These are phyloP conservation scores for Phocides pigmalion DNA, from an alignment of 1,140 invertebrate genomes.

Conservation along the genomic window DNA sequence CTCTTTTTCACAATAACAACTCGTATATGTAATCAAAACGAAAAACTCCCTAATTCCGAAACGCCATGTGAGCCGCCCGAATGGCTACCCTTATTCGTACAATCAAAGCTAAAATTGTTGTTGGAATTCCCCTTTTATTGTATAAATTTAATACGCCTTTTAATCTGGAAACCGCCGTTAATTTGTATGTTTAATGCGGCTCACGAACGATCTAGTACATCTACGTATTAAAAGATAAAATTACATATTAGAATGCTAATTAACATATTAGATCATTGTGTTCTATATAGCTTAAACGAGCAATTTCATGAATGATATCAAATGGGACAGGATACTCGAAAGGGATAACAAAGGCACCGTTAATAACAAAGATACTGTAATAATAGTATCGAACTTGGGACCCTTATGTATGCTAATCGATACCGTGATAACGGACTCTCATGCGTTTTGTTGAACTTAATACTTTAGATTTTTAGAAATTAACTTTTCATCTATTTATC, in stretches of 20 bases:
- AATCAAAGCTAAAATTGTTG: conserved; percentile 35
- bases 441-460: no score
- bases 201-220: conserved; percentile 2
- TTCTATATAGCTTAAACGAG: no score
- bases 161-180: conserved; percentile 26
- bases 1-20: conserved; percentile 5
- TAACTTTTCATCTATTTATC: no score
- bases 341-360: no score
- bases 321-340: no score
- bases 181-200: conserved; percentile 19
- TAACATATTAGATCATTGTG: no score
- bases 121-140: conserved; percentile 32
- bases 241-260: background rate
- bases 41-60: conserved; percentile 20
- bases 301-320: no score
- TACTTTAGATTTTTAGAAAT: no score
- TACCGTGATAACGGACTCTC: no score
- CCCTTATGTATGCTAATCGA: no score
- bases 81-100: conserved; percentile 30
- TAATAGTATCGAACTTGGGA: no score
- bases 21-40: conserved; percentile 16
- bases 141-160: conserved; percentile 25
- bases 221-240: conserved; percentile 3
- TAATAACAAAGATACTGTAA: no score
- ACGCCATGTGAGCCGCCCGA: conserved; percentile 18